phyloP scores from a whole-genome alignment of 2,113 vertebrate genomes.

The Cheilinus undulatus region DNA sequence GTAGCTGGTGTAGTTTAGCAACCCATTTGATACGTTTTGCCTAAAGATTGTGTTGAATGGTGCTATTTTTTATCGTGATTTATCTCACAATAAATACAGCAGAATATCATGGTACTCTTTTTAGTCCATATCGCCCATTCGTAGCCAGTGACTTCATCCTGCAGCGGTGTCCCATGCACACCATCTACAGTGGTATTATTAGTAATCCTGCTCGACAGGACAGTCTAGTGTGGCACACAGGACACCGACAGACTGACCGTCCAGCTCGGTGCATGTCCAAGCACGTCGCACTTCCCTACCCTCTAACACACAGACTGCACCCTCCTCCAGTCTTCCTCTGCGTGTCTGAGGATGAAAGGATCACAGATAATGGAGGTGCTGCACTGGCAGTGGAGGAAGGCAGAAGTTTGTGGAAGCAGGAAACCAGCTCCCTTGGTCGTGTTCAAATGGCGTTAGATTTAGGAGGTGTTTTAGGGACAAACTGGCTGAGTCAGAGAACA shows the following conservation, averaged over 20 bases:
- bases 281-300: conserved; percentile 50
- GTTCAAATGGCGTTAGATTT: conserved; percentile 26
- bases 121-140: too few species aligned
- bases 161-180: too few species aligned
- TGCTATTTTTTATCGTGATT: too few species aligned
- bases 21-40: too few species aligned
- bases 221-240: conserved; percentile 40
- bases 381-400: neutral
- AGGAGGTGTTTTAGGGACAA: conserved; percentile 27
- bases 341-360: conserved; percentile 28
- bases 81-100: too few species aligned
- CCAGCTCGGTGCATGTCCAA: conserved; percentile 60
- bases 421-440: conserved; percentile 6
- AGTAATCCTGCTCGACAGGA: conserved; percentile 70
- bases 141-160: too few species aligned
- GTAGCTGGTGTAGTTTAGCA: too few species aligned
- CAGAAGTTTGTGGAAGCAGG: conserved; percentile 8
- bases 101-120: too few species aligned
- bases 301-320: neutral
- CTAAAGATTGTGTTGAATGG: too few species aligned
- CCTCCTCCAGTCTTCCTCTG: neutral
- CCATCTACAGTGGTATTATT: neutral
- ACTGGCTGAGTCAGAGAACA: conserved; percentile 34
- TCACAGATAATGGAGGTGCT: conserved; percentile 19
- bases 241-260: conserved; percentile 61